Percentiles rank a stretch among this genome's conserved stretches.
These are phyloP conservation scores for Anticlea derivata DNA, from an alignment of 2,888 invertebrate genomes.

Conservation along the genomic window DNA sequence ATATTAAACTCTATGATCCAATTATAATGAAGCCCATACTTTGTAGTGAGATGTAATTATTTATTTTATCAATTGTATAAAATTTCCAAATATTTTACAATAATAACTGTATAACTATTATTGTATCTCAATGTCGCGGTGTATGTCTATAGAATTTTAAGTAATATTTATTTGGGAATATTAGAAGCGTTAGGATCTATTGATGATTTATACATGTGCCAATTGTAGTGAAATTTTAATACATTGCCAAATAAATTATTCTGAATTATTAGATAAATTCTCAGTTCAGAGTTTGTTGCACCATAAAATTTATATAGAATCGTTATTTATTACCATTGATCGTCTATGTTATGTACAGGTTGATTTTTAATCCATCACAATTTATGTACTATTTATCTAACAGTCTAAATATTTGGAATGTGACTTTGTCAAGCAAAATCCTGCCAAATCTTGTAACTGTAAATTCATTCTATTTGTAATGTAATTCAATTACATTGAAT, in stretches of 20 bases:
- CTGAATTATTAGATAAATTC: conserved; percentile 43
- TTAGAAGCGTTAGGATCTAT: conserved; percentile 51
- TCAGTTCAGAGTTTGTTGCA: conserved; percentile 52
- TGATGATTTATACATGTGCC: conserved; percentile 62
- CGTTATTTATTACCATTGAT: conserved; percentile 56
- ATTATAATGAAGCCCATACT: conserved; percentile 57
- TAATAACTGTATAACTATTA: conserved; percentile 35
- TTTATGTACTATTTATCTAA: conserved; percentile 42
- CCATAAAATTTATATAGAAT: conserved; percentile 50
- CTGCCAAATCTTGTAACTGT: conserved; percentile 72
- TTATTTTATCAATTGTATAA: conserved; percentile 51
- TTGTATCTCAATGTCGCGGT: conserved; percentile 38
- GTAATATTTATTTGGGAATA: conserved; percentile 45
- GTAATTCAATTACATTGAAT: conserved; percentile 77
- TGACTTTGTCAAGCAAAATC: conserved; percentile 78
- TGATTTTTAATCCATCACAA: conserved; percentile 47
- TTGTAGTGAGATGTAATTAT: conserved; percentile 67
- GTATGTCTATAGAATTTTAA: conserved; percentile 35
- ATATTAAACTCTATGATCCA: conserved; percentile 44
- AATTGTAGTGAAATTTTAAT: conserved; percentile 62
- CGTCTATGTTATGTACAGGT: conserved; percentile 64
- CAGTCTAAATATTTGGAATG: conserved; percentile 54
- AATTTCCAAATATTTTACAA: conserved; percentile 46
- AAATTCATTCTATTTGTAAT: conserved; percentile 61
- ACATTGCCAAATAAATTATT: conserved; percentile 36